These are phyloP conservation scores for Pionites leucogaster DNA, from an alignment of 2,113 vertebrate genomes.

Conservation along the genomic window DNA sequence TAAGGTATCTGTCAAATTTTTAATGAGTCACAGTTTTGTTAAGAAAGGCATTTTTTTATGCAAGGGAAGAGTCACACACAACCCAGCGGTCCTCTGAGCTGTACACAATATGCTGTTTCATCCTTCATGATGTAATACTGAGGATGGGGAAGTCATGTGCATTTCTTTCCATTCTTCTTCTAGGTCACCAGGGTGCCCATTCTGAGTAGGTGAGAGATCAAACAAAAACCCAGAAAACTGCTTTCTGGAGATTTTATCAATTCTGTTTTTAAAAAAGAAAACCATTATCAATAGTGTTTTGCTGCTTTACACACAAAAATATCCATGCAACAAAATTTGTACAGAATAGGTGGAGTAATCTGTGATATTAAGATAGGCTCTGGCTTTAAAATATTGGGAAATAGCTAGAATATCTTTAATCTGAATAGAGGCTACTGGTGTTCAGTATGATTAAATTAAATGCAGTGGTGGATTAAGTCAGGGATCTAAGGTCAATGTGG, in stretches of 20 bases:
- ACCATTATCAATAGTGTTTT: background rate
- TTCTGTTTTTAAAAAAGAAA: background rate
- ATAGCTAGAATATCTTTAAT: conserved; percentile 19
- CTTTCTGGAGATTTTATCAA: background rate
- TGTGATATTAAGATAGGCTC: background rate
- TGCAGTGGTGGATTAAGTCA: background rate
- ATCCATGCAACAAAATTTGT: background rate
- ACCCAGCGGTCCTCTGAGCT: background rate
- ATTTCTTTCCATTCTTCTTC: background rate
- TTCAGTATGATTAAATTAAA: background rate
- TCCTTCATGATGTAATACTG: conserved; percentile 23
- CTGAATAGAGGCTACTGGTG: background rate
- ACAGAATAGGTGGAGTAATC: background rate
- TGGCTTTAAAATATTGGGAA: background rate
- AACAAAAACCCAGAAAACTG: background rate
- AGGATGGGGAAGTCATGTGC: conserved; percentile 57
- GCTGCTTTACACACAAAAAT: background rate
- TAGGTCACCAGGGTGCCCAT: background rate
- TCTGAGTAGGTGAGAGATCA: conserved; percentile 38
- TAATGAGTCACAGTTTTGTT: conserved; percentile 38
- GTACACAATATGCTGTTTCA: conserved; percentile 19
- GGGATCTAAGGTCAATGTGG: background rate
- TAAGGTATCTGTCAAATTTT: background rate
- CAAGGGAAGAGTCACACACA: conserved; percentile 7
- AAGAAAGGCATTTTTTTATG: conserved; percentile 24